phyloP scores from a whole-genome alignment of 2,888 invertebrate genomes.

The Automeris io region DNA sequence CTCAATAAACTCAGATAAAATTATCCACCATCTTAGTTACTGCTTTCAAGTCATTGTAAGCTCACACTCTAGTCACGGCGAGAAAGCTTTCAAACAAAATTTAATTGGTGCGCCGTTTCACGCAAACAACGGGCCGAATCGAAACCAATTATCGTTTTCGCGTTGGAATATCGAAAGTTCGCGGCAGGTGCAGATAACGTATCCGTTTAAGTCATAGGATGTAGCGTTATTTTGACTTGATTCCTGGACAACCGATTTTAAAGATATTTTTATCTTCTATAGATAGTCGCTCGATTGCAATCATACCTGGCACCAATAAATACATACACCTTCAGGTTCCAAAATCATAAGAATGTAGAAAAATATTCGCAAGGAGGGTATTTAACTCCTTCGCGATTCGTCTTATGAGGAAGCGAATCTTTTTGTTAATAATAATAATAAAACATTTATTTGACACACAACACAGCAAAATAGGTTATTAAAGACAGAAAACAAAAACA shows the following conservation, averaged over 20 bases:
- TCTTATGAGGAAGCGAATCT: no score
- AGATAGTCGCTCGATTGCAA: no score
- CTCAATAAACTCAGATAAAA: not conserved
- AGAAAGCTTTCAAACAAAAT: constrained; percentile 48
- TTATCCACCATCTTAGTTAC: not conserved
- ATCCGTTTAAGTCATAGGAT: constrained; percentile 19
- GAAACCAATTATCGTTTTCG: constrained; percentile 71
- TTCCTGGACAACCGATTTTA: not conserved
- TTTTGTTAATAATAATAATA: no score
- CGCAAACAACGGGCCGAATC: constrained; percentile 59
- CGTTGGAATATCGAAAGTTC: constrained; percentile 66
- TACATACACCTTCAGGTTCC: no score
- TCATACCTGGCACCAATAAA: no score
- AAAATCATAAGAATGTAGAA: no score
- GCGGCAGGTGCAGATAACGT: constrained; percentile 64
- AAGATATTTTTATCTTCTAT: no score
- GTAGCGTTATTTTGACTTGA: constrained; percentile 11
- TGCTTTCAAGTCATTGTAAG: not conserved
- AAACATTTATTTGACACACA: no score
- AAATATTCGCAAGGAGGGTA: no score
- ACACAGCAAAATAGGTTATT: no score
- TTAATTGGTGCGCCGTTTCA: constrained; percentile 61
- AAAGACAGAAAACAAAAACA: no score
- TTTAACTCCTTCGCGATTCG: no score
- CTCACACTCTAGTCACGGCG: not conserved